Percentiles rank a stretch among this genome's conserved stretches.
Evolutionary conservation across 2,888 invertebrate species (phyloP).

Genomic region (Tigriopus californicus): DNA sequence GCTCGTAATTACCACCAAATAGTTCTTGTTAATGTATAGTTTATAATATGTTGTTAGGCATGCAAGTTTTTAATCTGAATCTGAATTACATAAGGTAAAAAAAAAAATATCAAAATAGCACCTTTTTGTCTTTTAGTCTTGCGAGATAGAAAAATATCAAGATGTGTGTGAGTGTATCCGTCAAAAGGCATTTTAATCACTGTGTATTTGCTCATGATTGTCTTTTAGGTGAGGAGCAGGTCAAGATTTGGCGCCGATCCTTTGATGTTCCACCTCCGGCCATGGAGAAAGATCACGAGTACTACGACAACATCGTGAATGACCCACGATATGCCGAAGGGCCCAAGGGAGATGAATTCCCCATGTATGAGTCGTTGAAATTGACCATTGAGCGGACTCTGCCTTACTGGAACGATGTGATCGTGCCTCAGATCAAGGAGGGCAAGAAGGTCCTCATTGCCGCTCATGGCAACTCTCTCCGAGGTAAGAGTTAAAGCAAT

Average conservation of each 20-base stretch:
- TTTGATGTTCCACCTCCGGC: constrained; percentile 62
- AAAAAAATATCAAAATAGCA: too few relatives aligned
- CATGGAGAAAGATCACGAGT: constrained; percentile 53
- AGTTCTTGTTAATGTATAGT: too few relatives aligned
- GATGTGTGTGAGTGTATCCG: too few relatives aligned
- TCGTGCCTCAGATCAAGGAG: constrained; percentile 54
- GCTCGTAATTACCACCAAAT: too few relatives aligned
- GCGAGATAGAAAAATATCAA: too few relatives aligned
- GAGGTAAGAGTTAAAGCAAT: too few relatives aligned
- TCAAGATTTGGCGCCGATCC: constrained; percentile 58
- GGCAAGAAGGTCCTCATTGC: constrained; percentile 61
- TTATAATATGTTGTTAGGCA: too few relatives aligned
- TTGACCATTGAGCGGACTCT: constrained; percentile 52
- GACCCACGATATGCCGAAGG: constrained; percentile 52
- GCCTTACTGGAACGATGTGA: constrained; percentile 66
- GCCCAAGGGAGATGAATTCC: constrained; percentile 48
- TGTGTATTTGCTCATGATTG: too few relatives aligned
- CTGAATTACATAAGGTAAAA: too few relatives aligned
- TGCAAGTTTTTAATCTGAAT: too few relatives aligned
- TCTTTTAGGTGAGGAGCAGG: background rate
- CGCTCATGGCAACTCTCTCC: constrained; percentile 66
- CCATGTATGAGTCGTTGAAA: constrained; percentile 61
- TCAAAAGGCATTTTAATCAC: too few relatives aligned
- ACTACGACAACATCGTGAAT: constrained; percentile 51
- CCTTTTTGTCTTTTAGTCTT: too few relatives aligned